Base-by-base conservation (phyloP, 2,888 invertebrate species). In the Trissoscelio sp. region DNA sequence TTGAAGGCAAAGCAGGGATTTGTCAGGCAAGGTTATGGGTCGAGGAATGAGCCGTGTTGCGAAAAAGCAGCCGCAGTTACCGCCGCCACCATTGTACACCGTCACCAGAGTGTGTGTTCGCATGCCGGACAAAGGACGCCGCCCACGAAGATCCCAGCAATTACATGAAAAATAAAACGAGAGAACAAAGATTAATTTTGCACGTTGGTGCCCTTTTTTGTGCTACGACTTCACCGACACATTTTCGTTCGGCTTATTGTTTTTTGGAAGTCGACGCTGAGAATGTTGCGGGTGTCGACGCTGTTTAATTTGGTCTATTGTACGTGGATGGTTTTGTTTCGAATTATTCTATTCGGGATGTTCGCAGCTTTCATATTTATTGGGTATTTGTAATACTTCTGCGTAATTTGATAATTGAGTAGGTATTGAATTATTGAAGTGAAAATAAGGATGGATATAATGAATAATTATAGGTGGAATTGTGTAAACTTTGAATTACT, bases 131-230 rank as follows among this genome's bases (percentile, higher is more conserved):
- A 53, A 53, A 58, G 73, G 39, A 12, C 55, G 12, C 22, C 14
- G 60, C 16, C 72, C 60, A 31, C 31, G 31, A 73, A 53, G 42
- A 44, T 73, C 64, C 73, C 53, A 64, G 73, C 62, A 53, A 51
- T 55, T 64, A 74, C 64, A 74, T 74, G 73, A 64, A 74, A 74
- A 62, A 70, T 51, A 66, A 66, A 69, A 57, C 11, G 46, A 69
- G 46, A 57, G 14, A 46, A 42, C 42, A 69, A 11, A 44, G 44
- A 69, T 69, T 57, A 69, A 44, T 67, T 62, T 62, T 16, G 12
- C 14, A 39, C 57, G 24, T 22, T 24, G 48, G 6, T 31, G 4
- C 31, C 6, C 31, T 7, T 31, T 37, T 57, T 57, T 18, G 31
- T 14, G 48, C 3, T 55, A 34, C 7, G 9, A 18, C 6, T 34